A percentile compares a stretch with the other conserved stretches of the same genome.
Conservation (phyloP, 2,797 vertebrate species). For the Sciaenops ocellatus region DNA sequence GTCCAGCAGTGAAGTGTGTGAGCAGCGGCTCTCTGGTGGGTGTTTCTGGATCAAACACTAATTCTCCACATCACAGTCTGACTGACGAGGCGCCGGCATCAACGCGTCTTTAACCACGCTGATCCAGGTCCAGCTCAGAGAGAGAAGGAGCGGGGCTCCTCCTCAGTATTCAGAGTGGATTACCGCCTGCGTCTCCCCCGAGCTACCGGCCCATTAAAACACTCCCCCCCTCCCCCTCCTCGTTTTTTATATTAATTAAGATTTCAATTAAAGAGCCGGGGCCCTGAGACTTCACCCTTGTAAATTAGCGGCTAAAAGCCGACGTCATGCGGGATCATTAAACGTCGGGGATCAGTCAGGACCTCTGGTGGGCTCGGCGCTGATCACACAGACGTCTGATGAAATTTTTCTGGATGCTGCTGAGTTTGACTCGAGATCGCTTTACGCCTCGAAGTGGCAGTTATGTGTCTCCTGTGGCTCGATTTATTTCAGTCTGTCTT, state of each 20-base stretch:
- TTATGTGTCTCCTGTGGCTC: conserved; percentile 1
- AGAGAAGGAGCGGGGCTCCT: conserved; percentile 6
- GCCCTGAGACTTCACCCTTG: conserved; percentile 60
- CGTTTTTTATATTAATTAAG: conserved; percentile 73
- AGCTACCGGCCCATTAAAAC: conserved; percentile 60
- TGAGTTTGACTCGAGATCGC: neutral
- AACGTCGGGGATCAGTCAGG: conserved; percentile 23
- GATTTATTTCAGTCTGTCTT: neutral
- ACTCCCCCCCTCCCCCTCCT: conserved; percentile 33
- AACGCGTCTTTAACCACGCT: no score
- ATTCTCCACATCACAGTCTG: no score
- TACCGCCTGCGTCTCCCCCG: conserved; percentile 9
- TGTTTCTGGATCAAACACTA: no score
- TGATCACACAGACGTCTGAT: neutral
- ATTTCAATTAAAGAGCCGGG: conserved; percentile 72
- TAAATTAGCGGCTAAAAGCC: conserved; percentile 68
- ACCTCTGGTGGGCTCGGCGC: conserved; percentile 15
- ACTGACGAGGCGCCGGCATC: no score
- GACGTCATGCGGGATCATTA: conserved; percentile 43
- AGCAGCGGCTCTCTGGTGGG: no score
- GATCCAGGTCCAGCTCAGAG: neutral
- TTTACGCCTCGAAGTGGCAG: neutral
- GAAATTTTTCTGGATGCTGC: neutral
- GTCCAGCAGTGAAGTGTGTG: no score
- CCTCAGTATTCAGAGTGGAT: conserved; percentile 51